These are phyloP conservation scores for Macquaria australasica DNA, from an alignment of 2,113 vertebrate species.

Conservation along the genomic window DNA sequence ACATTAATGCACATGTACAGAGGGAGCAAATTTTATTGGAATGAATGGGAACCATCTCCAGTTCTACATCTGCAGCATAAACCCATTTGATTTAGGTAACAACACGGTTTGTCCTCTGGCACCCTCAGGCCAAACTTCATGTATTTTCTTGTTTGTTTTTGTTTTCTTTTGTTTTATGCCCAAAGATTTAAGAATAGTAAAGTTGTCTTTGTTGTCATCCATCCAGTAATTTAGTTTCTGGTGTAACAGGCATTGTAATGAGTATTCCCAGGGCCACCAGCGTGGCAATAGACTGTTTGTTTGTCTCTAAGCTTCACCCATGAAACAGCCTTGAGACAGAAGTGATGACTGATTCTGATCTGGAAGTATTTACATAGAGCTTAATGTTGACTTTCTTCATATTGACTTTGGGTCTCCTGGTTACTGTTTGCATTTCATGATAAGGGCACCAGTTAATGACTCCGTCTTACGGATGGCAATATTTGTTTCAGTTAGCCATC, in stretches of 20 bases:
- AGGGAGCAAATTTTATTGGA: not conserved
- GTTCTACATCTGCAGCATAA: not conserved
- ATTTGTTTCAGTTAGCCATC: constrained; percentile 46
- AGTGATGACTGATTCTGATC: not conserved
- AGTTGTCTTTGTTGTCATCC: not conserved
- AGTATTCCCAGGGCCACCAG: not conserved
- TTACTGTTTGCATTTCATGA: constrained; percentile 49
- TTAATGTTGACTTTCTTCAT: not conserved
- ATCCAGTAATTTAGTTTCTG: not conserved
- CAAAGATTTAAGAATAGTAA: not conserved
- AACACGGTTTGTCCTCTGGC: not conserved
- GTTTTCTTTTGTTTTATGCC: not conserved
- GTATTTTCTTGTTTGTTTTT: not conserved
- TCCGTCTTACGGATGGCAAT: constrained; percentile 34
- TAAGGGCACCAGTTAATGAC: constrained; percentile 24
- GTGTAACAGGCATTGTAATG: not conserved
- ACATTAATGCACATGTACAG: too few relatives aligned
- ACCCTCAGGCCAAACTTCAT: not conserved
- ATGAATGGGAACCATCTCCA: not conserved
- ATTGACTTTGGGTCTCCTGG: constrained; percentile 25
- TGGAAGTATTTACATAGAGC: not conserved
- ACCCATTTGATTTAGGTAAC: too few relatives aligned
- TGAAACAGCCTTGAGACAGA: not conserved
- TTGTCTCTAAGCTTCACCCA: not conserved
- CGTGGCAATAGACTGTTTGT: not conserved